These are phyloP conservation scores for Physeter macrocephalus DNA, from an alignment of 2,113 vertebrate species.

Conservation along the genomic window DNA sequence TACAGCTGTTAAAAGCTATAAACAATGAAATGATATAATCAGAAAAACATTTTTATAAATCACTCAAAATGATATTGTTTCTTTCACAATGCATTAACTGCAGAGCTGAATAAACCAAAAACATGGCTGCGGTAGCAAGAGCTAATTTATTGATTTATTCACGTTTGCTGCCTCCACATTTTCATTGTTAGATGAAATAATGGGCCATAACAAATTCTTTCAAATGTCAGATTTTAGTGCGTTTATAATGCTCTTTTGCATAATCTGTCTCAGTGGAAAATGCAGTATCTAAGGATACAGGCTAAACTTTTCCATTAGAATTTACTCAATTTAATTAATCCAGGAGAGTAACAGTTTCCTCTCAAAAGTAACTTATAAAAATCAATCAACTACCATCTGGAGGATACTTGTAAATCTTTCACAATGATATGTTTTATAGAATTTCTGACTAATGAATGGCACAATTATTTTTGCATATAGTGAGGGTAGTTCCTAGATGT, in stretches of 20 bases:
- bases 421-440: not conserved
- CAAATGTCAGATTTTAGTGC: slow-evolving; percentile 67
- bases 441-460: slow-evolving; percentile 7
- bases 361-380: slow-evolving; percentile 55
- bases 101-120: slow-evolving; percentile 60
- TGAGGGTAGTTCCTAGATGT: not conserved
- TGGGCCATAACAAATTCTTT: slow-evolving; percentile 64
- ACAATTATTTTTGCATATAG: not conserved
- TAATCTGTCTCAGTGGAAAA: slow-evolving; percentile 65
- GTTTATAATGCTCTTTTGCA: slow-evolving; percentile 64
- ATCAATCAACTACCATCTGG: not conserved
- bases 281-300: slow-evolving; percentile 46
- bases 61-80: slow-evolving; percentile 66
- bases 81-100: slow-evolving; percentile 24
- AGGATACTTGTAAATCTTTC: slow-evolving; percentile 26
- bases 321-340: slow-evolving; percentile 60
- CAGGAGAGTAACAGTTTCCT: slow-evolving; percentile 46
- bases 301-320: slow-evolving; percentile 51
- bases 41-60: slow-evolving; percentile 61
- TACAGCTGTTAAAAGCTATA: slow-evolving; percentile 64
- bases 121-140: slow-evolving; percentile 30
- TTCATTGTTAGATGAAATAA: slow-evolving; percentile 66
- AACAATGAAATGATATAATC: slow-evolving; percentile 66
- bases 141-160: slow-evolving; percentile 70
- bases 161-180: slow-evolving; percentile 38